phyloP scores from a whole-genome alignment of 1,140 invertebrate species.

The Aphaenogaster ashmeadi region DNA sequence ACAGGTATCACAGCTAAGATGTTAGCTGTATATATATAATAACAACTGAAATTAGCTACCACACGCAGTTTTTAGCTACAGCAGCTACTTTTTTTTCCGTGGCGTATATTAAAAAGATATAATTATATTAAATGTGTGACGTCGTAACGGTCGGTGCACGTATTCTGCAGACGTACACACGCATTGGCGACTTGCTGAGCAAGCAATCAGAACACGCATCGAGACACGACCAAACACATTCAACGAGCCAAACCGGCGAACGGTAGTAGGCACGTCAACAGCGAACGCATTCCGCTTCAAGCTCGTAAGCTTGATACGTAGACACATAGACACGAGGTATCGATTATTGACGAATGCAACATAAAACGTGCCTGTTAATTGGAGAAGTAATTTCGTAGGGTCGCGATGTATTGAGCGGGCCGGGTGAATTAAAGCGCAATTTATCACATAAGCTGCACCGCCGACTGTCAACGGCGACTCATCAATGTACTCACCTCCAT shows the following conservation, averaged over 20 bases:
- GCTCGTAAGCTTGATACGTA: neutral
- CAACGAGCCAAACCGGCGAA: conserved; percentile 18
- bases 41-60: no score
- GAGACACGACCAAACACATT: conserved; percentile 24
- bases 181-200: conserved; percentile 19
- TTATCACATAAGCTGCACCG: conserved; percentile 37
- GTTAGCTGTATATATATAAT: no score
- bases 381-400: conserved; percentile 52
- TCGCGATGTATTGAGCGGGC: conserved; percentile 32
- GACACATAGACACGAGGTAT: conserved; percentile 24
- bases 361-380: conserved; percentile 61
- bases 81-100: no score
- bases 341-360: conserved; percentile 57
- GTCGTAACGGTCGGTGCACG: neutral
- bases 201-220: conserved; percentile 56
- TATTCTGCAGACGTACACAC: conserved; percentile 24
- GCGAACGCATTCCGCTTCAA: conserved; percentile 12
- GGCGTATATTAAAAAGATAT: neutral
- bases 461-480: conserved; percentile 17
- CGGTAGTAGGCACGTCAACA: conserved; percentile 24
- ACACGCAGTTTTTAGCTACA: no score
- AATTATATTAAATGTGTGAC: conserved; percentile 27
- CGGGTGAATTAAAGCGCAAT: conserved; percentile 54
- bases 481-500: neutral
- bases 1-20: no score